A percentile compares a stretch with the other conserved stretches of the same genome.
Evolutionary conservation across 1,140 invertebrate genomes (phyloP).

Genomic region (Hydropsyche tenuis): DNA sequence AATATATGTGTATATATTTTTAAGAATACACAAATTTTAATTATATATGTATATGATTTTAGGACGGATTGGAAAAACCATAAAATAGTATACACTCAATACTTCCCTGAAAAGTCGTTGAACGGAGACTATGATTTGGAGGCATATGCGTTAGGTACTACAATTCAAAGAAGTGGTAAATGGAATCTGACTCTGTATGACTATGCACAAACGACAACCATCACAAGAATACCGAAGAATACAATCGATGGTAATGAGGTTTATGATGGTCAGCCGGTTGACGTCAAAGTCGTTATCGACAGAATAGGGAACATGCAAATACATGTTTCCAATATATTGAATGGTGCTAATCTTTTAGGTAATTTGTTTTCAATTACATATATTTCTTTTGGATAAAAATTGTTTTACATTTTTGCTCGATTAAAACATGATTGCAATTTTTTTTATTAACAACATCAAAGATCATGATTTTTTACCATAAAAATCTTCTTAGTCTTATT

Average conservation of each 20-base stretch:
- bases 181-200: constrained; percentile 79
- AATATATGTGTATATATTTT: too few species aligned
- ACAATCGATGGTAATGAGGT: constrained; percentile 54
- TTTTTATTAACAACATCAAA: background rate
- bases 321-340: constrained; percentile 75
- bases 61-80: constrained; percentile 72
- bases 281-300: constrained; percentile 74
- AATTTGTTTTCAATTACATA: constrained; percentile 30
- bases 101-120: constrained; percentile 79
- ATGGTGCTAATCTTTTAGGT: constrained; percentile 71
- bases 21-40: too few species aligned
- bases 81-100: constrained; percentile 75
- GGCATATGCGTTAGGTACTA: constrained; percentile 66
- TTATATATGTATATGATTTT: too few species aligned
- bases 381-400: too few species aligned
- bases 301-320: constrained; percentile 76
- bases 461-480: background rate
- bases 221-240: constrained; percentile 63
- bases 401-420: background rate
- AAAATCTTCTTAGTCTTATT: background rate
- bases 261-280: constrained; percentile 60
- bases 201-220: constrained; percentile 76
- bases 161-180: constrained; percentile 67
- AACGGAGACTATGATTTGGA: constrained; percentile 71
- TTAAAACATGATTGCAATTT: background rate